Evolutionary conservation across 2,888 invertebrate species (phyloP).

Genomic region (Isotomurus palustris): DNA sequence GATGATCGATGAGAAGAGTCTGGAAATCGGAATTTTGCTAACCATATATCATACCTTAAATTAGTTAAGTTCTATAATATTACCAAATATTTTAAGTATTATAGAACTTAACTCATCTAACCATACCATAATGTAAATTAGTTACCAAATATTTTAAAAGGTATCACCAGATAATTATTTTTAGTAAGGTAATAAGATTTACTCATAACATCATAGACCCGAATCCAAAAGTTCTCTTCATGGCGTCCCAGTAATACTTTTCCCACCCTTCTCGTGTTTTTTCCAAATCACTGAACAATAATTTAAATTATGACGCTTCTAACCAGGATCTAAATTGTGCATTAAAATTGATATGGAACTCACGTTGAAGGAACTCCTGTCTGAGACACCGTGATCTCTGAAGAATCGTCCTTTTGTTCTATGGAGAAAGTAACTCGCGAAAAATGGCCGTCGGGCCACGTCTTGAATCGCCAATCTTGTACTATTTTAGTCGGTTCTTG

Average conservation of each 20-base stretch:
- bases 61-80: too few species aligned
- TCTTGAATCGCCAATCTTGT: constrained; percentile 89
- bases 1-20: too few species aligned
- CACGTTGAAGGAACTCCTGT: constrained; percentile 73
- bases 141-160: too few species aligned
- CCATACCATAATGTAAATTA: too few species aligned
- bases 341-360: constrained; percentile 30
- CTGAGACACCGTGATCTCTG: constrained; percentile 75
- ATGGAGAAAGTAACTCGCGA: constrained; percentile 82
- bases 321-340: too few species aligned
- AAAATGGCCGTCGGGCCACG: constrained; percentile 88
- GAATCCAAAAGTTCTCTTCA: constrained; percentile 87
- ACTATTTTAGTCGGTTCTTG: constrained; percentile 72
- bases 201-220: constrained; percentile 55
- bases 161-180: not conserved
- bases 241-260: constrained; percentile 89
- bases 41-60: too few species aligned
- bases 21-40: too few species aligned
- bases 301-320: too few species aligned
- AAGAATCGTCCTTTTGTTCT: constrained; percentile 82
- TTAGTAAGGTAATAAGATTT: not conserved
- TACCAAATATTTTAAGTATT: too few species aligned
- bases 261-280: constrained; percentile 85
- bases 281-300: constrained; percentile 67
- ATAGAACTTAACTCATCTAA: too few species aligned